Conservation (phyloP, 2,888 invertebrate species). For the Halictus ligatus region DNA sequence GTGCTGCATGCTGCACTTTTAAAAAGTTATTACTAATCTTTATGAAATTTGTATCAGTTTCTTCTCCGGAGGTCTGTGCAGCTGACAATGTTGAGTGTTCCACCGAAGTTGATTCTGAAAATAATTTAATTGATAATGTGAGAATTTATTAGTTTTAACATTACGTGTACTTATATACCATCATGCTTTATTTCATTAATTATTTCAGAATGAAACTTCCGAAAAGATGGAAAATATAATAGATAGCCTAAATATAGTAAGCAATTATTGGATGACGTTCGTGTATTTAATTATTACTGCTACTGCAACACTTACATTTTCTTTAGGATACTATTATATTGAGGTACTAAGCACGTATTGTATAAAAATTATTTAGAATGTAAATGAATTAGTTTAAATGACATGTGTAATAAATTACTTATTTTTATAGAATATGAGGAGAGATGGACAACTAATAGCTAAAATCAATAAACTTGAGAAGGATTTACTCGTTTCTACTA, state of each 20-base stretch:
- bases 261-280: constrained; percentile 82
- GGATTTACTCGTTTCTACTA: constrained; percentile 86
- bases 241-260: constrained; percentile 61
- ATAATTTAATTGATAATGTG: constrained; percentile 35
- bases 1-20: neutral
- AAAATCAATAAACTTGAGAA: constrained; percentile 89
- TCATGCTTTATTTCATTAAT: constrained; percentile 11
- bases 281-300: constrained; percentile 89
- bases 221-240: constrained; percentile 67
- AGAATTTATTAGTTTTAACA: constrained; percentile 26
- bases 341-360: constrained; percentile 84
- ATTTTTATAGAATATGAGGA: constrained; percentile 86
- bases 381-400: neutral
- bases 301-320: constrained; percentile 89
- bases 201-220: constrained; percentile 58
- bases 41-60: constrained; percentile 23
- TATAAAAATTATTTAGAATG: neutral
- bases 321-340: constrained; percentile 91
- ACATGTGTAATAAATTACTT: neutral
- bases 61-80: constrained; percentile 36
- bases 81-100: constrained; percentile 44
- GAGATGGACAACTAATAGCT: constrained; percentile 89
- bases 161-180: neutral
- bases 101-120: constrained; percentile 11
- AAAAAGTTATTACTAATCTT: constrained; percentile 16